These are phyloP conservation scores for Symphodus melops DNA, from an alignment of 2,113 vertebrate species.

Conservation along the genomic window DNA sequence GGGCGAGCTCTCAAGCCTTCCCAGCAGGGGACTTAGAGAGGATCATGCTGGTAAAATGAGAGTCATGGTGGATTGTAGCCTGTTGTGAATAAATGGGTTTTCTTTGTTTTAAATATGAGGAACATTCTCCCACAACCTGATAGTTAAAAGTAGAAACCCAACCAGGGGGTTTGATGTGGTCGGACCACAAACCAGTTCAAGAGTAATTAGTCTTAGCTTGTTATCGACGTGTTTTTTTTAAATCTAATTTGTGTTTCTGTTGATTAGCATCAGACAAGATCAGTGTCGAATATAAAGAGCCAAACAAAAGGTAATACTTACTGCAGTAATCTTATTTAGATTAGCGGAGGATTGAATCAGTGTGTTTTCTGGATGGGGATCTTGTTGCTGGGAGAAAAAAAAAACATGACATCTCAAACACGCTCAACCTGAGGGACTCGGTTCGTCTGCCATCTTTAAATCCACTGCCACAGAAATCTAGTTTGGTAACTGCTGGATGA, in stretches of 20 bases:
- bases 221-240: slow-evolving; percentile 2
- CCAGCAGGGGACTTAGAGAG: slow-evolving; percentile 40
- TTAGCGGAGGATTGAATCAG: background rate
- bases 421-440: background rate
- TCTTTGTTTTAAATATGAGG: slow-evolving; percentile 36
- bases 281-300: slow-evolving; percentile 7
- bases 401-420: background rate
- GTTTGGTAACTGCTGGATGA: slow-evolving; percentile 9
- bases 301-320: slow-evolving; percentile 10
- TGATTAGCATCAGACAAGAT: slow-evolving; percentile 25
- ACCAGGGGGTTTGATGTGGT: background rate
- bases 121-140: slow-evolving; percentile 4
- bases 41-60: slow-evolving; percentile 58
- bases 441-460: background rate
- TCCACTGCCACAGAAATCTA: too few relatives aligned
- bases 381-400: slow-evolving; percentile 11
- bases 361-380: background rate
- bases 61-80: slow-evolving; percentile 37
- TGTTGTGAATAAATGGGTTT: slow-evolving; percentile 48
- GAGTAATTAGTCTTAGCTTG: background rate
- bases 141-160: background rate
- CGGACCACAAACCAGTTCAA: slow-evolving; percentile 5
- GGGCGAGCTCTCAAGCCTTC: slow-evolving; percentile 35
- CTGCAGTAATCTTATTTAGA: background rate
- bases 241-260: slow-evolving; percentile 16